Base-by-base conservation (phyloP, 2,888 invertebrate genomes). In the Dendrolimus pini region DNA sequence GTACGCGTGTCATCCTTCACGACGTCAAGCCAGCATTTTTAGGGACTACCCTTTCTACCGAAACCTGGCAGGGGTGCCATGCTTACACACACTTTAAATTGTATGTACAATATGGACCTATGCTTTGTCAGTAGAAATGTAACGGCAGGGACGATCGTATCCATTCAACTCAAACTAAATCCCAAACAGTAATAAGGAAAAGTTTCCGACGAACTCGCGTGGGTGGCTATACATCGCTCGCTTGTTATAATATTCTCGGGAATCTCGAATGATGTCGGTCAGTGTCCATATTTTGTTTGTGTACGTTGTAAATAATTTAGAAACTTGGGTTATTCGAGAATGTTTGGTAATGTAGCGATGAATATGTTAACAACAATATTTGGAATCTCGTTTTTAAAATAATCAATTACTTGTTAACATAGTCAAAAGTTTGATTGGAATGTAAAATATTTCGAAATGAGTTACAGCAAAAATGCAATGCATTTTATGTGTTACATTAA, bases 111-210 rank as follows among this genome's bases (percentile, higher is more conserved):
- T 47, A 10, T 47, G 47, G 12, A 47, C 47, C 47, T 47, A 10
- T 47, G 6, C 3, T 47, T 47, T 47, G 9, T 3, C 9, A 10
- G 12, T 2, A 10, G 9, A 47, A 47, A 10, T 47, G 12, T 10
- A 8, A 10, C 7, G 9, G 12, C 3, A 9, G 3, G 2, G 47
- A 9, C 7, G 12, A 47, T 47, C 47, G 12, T 47, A 10, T 9
- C 47, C 12, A 12, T 47, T 2, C 1, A 10, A 12, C 0, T 8
- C 9, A 10, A 10, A 47, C 12, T 47, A 9, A 47, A 47, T 47
- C 47, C 47, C 9, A 8, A 47, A 47, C 47, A 47, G 56, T 58
- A 61, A 61, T 58, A 59, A 59, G 56, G 56, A 58, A 59, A 61
- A 58, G 57, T 61, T 59, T 59, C 30, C 53, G 52, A 56, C 47